These are phyloP conservation scores for Macrobrachium nipponense DNA, from an alignment of 1,140 invertebrate genomes.

Conservation along the genomic window DNA sequence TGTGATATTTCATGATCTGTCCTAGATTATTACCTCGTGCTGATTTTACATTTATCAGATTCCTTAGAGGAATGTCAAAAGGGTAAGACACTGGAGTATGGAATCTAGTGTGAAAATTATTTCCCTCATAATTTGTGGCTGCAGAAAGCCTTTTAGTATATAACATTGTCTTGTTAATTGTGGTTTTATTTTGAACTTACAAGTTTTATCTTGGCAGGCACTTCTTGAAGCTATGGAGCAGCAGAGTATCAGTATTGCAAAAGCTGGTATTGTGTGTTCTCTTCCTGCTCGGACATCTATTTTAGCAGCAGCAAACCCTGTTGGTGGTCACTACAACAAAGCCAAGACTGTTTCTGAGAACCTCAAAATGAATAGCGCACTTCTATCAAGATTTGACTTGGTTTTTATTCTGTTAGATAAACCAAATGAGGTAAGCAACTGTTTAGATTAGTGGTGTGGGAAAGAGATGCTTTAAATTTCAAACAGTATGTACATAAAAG, in stretches of 20 bases:
- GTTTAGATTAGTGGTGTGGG: conserved; percentile 39
- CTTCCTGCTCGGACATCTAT: conserved; percentile 75
- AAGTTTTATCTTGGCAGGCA: conserved; percentile 69
- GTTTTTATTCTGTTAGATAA: conserved; percentile 91
- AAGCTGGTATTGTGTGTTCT: conserved; percentile 70
- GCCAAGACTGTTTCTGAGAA: conserved; percentile 91
- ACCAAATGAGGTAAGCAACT: conserved; percentile 77
- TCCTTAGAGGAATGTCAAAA: no score
- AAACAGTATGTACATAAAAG: no score
- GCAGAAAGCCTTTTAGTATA: no score
- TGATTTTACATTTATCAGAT: no score
- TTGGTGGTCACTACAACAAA: conserved; percentile 87
- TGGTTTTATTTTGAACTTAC: not conserved
- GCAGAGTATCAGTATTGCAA: conserved; percentile 89
- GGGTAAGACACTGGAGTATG: no score
- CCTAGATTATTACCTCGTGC: no score
- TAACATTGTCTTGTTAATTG: not conserved
- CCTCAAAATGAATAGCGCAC: conserved; percentile 84
- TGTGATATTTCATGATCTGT: conserved; percentile 33
- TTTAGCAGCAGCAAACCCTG: conserved; percentile 92
- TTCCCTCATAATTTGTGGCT: no score
- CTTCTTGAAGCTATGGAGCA: conserved; percentile 96
- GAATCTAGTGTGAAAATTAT: no score
- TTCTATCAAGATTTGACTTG: conserved; percentile 93
- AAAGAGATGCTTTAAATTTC: conserved; percentile 41